A percentile compares a stretch with the other conserved stretches of the same genome.
Evolutionary conservation across 2,113 vertebrate species (phyloP).

Genomic region (Istiophorus platypterus): DNA sequence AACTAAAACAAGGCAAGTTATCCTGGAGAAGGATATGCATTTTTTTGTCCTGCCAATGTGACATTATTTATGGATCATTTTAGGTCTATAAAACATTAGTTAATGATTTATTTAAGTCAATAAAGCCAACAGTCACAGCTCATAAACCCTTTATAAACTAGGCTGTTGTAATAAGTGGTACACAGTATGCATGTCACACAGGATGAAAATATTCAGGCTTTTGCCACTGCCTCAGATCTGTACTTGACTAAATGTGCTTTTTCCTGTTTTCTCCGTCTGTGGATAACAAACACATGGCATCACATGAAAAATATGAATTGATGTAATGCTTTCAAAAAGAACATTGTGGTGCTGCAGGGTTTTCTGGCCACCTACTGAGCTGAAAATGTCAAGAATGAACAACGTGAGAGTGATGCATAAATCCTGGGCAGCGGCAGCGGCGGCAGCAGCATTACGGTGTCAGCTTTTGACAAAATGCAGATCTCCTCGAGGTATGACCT

Average conservation of each 20-base stretch:
- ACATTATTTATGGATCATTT: not conserved
- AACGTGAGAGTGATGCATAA: conserved; percentile 49
- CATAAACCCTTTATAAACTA: not conserved
- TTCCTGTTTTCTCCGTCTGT: not conserved
- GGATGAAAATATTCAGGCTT: too few relatives aligned
- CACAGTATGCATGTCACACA: too few relatives aligned
- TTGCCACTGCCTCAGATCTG: conserved; percentile 9
- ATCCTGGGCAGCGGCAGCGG: conserved; percentile 41
- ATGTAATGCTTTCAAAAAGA: conserved; percentile 48
- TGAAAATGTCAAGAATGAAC: conserved; percentile 69
- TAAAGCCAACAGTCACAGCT: not conserved
- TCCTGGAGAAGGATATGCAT: not conserved
- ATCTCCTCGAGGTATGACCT: conserved; percentile 63
- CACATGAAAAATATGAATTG: conserved; percentile 35
- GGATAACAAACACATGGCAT: conserved; percentile 10
- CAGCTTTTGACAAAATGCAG: conserved; percentile 61
- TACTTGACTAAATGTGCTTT: conserved; percentile 5
- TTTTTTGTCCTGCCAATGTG: not conserved
- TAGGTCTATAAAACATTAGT: not conserved
- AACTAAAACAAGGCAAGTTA: not conserved
- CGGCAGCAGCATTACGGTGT: conserved; percentile 33
- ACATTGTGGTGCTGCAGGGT: conserved; percentile 50
- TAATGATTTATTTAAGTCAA: not conserved
- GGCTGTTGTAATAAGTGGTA: not conserved
- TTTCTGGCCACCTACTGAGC: conserved; percentile 58